Conservation (phyloP, 2,113 vertebrate genomes). For the Seriola quinqueradiata region DNA sequence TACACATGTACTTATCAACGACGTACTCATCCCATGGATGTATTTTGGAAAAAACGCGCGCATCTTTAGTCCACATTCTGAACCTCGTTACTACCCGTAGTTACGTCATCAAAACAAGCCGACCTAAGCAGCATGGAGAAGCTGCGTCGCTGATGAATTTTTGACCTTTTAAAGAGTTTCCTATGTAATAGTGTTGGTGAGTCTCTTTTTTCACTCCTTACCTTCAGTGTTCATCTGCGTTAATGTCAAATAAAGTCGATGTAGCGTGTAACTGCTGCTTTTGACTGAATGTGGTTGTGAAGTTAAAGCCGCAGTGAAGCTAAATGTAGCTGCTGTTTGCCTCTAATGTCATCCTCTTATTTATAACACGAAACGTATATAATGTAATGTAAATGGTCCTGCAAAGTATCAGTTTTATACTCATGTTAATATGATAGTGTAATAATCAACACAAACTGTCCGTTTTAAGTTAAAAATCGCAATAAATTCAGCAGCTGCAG, state of each 20-base stretch:
- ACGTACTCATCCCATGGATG: too few species aligned
- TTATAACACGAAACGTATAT: not conserved
- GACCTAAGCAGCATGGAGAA: slow-evolving; percentile 44
- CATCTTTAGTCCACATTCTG: not conserved
- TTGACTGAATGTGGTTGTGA: not conserved
- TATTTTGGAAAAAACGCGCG: too few species aligned
- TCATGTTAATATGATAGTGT: not conserved
- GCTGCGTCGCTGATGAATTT: not conserved
- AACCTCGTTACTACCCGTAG: slow-evolving; percentile 49
- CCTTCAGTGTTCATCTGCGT: fast-evolving
- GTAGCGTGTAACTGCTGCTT: fast-evolving
- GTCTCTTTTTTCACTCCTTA: not conserved
- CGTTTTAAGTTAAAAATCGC: not conserved
- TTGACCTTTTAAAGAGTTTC: slow-evolving; percentile 70
- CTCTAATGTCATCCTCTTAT: not conserved
- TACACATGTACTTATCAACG: too few species aligned
- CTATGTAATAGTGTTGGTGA: slow-evolving; percentile 2
- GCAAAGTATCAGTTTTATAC: not conserved
- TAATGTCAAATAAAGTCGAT: fast-evolving
- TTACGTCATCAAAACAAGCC: slow-evolving; percentile 72
- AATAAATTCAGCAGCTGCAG: not conserved
- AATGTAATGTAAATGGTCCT: not conserved
- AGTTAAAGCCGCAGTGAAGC: not conserved
- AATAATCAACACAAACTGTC: not conserved
- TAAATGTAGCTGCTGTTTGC: not conserved